A percentile compares a stretch with the other conserved stretches of the same genome.
Evolutionary conservation across 1,140 invertebrate genomes (phyloP).

Genomic region (Halesus radiatus): DNA sequence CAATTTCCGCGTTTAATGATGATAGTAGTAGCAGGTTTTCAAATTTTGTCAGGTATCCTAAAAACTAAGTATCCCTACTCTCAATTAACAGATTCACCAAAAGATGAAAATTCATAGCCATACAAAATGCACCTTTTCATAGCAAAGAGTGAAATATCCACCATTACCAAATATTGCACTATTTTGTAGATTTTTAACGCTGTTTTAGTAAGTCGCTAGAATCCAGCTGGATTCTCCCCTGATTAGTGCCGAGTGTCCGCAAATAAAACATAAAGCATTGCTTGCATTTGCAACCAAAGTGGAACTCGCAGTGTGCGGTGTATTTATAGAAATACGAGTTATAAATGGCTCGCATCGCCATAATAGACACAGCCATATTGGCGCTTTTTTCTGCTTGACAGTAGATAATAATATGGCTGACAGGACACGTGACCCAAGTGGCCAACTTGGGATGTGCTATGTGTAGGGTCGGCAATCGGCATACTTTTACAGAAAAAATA

Average conservation of each 20-base stretch:
- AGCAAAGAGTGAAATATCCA: too few relatives aligned
- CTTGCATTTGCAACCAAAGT: background rate
- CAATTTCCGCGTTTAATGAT: too few relatives aligned
- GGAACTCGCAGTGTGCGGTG: conserved; percentile 5
- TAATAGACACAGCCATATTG: conserved; percentile 4
- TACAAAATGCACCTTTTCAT: too few relatives aligned
- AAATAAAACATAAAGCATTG: conserved; percentile 3
- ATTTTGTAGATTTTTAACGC: too few relatives aligned
- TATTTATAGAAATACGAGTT: conserved; percentile 33
- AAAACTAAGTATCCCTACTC: too few relatives aligned
- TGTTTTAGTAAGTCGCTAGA: too few relatives aligned
- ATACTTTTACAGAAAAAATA: background rate
- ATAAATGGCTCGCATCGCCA: conserved; percentile 20
- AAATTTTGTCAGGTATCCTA: too few relatives aligned
- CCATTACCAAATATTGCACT: too few relatives aligned
- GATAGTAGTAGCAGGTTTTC: too few relatives aligned
- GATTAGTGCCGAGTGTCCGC: background rate
- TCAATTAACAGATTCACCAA: too few relatives aligned
- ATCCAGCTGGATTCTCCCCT: too few relatives aligned
- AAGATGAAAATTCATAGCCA: too few relatives aligned
- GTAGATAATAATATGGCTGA: background rate
- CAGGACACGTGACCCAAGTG: background rate
- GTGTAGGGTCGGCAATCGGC: background rate
- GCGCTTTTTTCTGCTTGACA: background rate
- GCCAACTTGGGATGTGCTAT: background rate